phyloP scores from a whole-genome alignment of 35 echinoderm and acorn worm genomes.

The Ophiothrix spiculata region DNA sequence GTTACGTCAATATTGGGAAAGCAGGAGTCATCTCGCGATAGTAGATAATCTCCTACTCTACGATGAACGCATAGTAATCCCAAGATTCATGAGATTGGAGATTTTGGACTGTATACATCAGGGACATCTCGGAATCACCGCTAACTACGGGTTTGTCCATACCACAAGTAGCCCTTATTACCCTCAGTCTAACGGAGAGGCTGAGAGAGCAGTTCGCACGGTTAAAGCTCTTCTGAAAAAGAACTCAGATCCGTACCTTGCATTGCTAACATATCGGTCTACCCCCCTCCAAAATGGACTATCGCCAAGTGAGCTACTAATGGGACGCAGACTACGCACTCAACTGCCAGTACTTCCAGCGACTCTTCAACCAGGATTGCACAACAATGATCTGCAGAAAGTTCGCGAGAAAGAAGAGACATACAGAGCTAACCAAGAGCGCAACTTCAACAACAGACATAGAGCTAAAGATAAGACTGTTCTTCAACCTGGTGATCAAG shows the following conservation, averaged over 20 bases:
- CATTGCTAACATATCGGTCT: conserved; percentile 28
- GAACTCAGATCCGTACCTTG: conserved; percentile 27
- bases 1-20: conserved; percentile 34
- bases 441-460: conserved; percentile 22
- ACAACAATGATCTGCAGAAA: not conserved
- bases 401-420: not conserved
- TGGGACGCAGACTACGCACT: conserved; percentile 44
- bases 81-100: conserved; percentile 37
- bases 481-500: conserved; percentile 12
- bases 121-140: conserved; percentile 35
- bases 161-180: conserved; percentile 43
- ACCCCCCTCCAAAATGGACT: conserved; percentile 34
- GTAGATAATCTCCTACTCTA: conserved; percentile 49
- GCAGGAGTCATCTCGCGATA: conserved; percentile 31
- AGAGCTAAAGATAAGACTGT: not conserved
- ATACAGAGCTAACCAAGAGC: not conserved
- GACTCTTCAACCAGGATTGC: not conserved
- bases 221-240: conserved; percentile 62
- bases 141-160: conserved; percentile 5
- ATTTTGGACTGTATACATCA: conserved; percentile 41
- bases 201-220: conserved; percentile 59
- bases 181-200: conserved; percentile 54
- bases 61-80: conserved; percentile 59
- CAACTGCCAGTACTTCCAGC: conserved; percentile 9
- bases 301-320: conserved; percentile 44